phyloP scores from a whole-genome alignment of 2,797 vertebrate species.

The Thunnus albacares region DNA sequence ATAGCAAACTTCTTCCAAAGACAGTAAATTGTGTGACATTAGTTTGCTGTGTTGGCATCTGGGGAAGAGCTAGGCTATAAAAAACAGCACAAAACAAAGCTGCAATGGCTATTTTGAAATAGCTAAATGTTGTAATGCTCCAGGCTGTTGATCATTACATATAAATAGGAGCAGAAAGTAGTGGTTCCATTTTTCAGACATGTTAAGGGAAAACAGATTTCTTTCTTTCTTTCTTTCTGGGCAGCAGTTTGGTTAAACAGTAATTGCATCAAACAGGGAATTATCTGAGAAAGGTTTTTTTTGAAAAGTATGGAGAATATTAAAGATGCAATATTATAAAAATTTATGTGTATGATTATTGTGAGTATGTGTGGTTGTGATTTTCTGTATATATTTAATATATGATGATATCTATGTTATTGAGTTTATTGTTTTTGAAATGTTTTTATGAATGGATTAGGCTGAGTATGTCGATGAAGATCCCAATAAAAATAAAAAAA shows the following conservation, averaged over 20 bases:
- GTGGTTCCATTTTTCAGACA: constrained; percentile 21
- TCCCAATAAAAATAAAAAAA: background rate
- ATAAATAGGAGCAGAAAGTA: constrained; percentile 13
- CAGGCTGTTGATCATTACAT: constrained; percentile 7
- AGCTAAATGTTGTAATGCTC: constrained; percentile 5
- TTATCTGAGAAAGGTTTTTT: constrained; percentile 6
- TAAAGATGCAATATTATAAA: background rate
- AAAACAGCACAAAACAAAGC: constrained; percentile 4
- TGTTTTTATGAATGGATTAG: background rate
- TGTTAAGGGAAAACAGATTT: constrained; percentile 33
- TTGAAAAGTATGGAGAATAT: constrained; percentile 4
- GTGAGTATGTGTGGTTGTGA: background rate
- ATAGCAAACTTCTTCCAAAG: background rate
- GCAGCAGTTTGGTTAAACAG: constrained; percentile 4
- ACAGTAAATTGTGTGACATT: background rate
- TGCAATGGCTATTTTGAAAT: constrained; percentile 11
- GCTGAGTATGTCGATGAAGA: background rate
- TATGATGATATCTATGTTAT: too few species aligned
- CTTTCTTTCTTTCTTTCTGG: background rate
- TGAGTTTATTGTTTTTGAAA: background rate
- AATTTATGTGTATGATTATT: background rate
- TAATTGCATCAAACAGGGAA: constrained; percentile 21
- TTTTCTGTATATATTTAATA: background rate
- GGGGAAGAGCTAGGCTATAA: background rate
- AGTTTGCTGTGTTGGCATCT: background rate